Conservation (phyloP, 2,888 invertebrate species). For the Ormyrus labotus region DNA sequence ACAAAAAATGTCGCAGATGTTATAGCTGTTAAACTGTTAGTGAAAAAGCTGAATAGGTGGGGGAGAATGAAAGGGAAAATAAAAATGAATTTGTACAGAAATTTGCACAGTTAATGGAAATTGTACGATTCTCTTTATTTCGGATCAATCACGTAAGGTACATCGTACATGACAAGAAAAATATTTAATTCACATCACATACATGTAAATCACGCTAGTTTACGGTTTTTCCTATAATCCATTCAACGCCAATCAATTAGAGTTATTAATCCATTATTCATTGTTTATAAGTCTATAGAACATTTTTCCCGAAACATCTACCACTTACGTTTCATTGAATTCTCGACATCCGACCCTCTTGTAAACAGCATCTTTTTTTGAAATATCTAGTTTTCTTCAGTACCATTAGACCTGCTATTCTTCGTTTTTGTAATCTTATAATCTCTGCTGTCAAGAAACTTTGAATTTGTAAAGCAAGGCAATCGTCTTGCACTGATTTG, state of each 20-base stretch:
- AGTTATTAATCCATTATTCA: constrained; percentile 15
- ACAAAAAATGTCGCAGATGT: no score
- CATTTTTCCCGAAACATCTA: constrained; percentile 52
- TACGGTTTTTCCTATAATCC: constrained; percentile 43
- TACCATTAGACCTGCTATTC: constrained; percentile 1
- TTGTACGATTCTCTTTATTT: constrained; percentile 55
- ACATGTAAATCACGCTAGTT: constrained; percentile 52
- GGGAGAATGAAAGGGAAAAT: not conserved
- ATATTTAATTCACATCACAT: constrained; percentile 57
- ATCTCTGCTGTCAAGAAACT: constrained; percentile 19
- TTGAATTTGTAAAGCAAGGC: constrained; percentile 51
- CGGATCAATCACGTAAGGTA: constrained; percentile 52
- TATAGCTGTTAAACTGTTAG: no score
- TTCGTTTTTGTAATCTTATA: constrained; percentile 19
- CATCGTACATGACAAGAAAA: constrained; percentile 56
- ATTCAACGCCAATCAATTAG: constrained; percentile 51
- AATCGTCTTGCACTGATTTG: constrained; percentile 47
- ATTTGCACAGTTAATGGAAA: constrained; percentile 48
- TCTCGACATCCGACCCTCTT: constrained; percentile 8
- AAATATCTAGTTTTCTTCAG: not conserved
- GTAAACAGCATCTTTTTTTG: constrained; percentile 11
- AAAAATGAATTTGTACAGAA: not conserved
- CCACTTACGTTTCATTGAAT: constrained; percentile 53
- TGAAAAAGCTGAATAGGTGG: no score
- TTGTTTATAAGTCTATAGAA: constrained; percentile 44